A percentile compares a stretch with the other conserved stretches of the same genome.
phyloP scores from a whole-genome alignment of 2,113 vertebrate genomes.

The Passer domesticus region DNA sequence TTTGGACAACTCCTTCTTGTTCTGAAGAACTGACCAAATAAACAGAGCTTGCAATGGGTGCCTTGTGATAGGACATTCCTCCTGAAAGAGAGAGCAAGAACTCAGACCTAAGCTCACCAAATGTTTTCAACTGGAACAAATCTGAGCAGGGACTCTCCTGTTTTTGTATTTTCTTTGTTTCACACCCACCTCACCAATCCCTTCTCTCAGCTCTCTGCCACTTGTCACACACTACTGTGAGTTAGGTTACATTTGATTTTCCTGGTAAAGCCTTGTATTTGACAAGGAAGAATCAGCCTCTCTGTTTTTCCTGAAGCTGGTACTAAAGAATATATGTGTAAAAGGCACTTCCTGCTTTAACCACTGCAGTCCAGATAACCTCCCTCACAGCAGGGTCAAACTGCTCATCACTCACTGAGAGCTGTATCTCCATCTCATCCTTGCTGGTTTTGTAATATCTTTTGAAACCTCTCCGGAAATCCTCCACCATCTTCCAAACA shows the following conservation, averaged over 20 bases:
- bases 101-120: neutral
- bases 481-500: constrained; percentile 81
- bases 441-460: constrained; percentile 76
- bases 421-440: constrained; percentile 70
- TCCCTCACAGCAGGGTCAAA: neutral
- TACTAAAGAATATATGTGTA: neutral
- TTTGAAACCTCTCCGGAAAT: constrained; percentile 73
- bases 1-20: constrained; percentile 89
- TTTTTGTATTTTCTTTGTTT: neutral
- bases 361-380: too few species aligned
- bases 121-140: neutral
- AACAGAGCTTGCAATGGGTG: constrained; percentile 88
- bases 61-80: constrained; percentile 76
- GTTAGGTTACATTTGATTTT: neutral
- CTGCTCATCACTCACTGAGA: constrained; percentile 49
- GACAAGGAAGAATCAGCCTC: neutral
- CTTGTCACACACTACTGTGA: neutral
- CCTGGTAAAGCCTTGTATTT: neutral
- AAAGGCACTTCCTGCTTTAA: neutral
- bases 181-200: neutral
- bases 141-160: too few species aligned
- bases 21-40: constrained; percentile 96
- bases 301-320: neutral
- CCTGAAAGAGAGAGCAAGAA: constrained; percentile 55
- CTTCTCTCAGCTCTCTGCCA: neutral